Evolutionary conservation across 2,113 vertebrate species (phyloP).

Genomic region (Sterna hirundo): DNA sequence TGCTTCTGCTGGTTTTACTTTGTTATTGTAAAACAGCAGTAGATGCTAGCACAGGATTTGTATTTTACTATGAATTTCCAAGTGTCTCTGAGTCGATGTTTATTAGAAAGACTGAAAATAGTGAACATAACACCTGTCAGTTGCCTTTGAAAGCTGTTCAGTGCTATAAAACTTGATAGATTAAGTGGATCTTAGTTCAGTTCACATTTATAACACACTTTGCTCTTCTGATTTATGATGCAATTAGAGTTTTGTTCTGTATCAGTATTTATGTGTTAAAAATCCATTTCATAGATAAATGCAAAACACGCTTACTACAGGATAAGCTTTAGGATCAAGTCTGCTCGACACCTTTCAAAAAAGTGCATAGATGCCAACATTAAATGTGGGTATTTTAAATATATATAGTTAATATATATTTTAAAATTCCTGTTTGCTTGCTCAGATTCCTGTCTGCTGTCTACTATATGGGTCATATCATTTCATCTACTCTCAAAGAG

Average conservation of each 20-base stretch:
- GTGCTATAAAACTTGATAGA: not conserved
- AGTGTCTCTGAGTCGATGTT: not conserved
- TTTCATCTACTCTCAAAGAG: not conserved
- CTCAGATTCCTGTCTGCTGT: not conserved
- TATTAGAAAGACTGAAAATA: not conserved
- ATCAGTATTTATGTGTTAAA: not conserved
- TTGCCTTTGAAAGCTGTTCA: not conserved
- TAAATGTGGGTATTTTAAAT: not conserved
- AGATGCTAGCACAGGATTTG: not conserved
- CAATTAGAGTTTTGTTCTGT: not conserved
- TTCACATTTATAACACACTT: not conserved
- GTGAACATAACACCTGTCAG: not conserved
- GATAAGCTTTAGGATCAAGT: not conserved
- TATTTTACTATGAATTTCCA: not conserved
- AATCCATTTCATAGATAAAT: not conserved
- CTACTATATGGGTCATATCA: not conserved
- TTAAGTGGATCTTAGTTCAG: not conserved
- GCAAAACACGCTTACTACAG: not conserved
- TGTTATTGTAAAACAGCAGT: not conserved
- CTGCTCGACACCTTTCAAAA: not conserved
- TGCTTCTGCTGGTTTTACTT: not conserved
- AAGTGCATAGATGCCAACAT: not conserved
- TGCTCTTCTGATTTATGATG: slow-evolving; percentile 1
- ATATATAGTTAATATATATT: not conserved
- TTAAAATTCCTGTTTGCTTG: not conserved